Evolutionary conservation across 2,113 vertebrate species (phyloP).

Genomic region (Rhynchomys soricoides): DNA sequence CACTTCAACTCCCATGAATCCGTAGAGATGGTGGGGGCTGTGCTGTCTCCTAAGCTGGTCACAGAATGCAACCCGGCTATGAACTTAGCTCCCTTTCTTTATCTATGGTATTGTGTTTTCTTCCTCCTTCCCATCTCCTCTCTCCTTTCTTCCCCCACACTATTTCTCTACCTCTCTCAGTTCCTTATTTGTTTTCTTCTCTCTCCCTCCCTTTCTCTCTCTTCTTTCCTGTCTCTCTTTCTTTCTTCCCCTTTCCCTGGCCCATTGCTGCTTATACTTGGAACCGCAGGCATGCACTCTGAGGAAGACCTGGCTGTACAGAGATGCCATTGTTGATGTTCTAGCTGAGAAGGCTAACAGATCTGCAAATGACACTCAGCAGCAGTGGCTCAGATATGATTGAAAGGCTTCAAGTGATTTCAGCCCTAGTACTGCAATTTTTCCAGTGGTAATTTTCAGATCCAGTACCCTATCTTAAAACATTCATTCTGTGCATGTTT

Average conservation of each 20-base stretch:
- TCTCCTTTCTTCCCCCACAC: rapidly evolving
- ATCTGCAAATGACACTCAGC: not conserved
- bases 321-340: not conserved
- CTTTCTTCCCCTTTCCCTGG: not conserved
- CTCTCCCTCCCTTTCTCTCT: not conserved
- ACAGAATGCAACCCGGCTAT: not conserved
- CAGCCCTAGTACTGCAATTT: not conserved
- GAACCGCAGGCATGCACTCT: not conserved
- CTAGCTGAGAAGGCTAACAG: not conserved
- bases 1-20: not conserved
- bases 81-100: not conserved
- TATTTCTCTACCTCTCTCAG: not conserved
- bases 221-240: not conserved
- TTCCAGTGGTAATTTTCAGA: not conserved
- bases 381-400: not conserved
- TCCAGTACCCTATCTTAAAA: not conserved
- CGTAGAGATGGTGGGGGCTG: not conserved
- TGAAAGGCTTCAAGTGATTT: not conserved
- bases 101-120: not conserved
- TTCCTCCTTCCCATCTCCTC: not conserved
- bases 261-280: not conserved
- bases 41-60: not conserved
- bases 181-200: too few species aligned
- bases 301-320: not conserved
- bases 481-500: not conserved